These are phyloP conservation scores for Cataglyphis cursor DNA, from an alignment of 2,888 invertebrate genomes.

Conservation along the genomic window DNA sequence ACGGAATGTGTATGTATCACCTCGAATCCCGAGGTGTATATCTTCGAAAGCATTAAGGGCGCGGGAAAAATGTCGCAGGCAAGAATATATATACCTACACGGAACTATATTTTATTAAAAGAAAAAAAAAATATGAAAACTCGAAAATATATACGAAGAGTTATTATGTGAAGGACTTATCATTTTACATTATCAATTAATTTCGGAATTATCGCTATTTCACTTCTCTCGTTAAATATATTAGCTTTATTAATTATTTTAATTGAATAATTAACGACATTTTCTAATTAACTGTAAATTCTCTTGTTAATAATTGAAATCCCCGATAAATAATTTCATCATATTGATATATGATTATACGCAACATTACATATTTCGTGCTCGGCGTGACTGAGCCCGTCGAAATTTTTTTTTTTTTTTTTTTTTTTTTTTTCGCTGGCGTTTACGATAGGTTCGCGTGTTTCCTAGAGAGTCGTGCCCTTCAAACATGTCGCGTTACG, in stretches of 20 bases:
- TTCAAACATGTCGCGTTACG: conserved; percentile 70
- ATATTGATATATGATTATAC: neutral
- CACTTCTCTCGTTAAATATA: neutral
- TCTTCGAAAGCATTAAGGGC: neutral
- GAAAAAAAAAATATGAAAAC: neutral
- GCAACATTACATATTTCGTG: neutral
- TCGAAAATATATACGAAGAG: neutral
- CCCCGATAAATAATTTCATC: neutral
- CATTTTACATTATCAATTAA: neutral
- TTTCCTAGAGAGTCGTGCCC: conserved; percentile 24
- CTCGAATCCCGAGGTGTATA: conserved; percentile 13
- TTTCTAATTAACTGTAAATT: neutral
- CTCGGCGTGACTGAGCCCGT: conserved; percentile 68
- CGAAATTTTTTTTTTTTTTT: conserved; percentile 70
- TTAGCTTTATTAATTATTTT: neutral
- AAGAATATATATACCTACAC: neutral
- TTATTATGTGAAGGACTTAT: neutral
- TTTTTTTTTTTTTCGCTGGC: conserved; percentile 65
- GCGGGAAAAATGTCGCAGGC: neutral
- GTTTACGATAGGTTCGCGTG: conserved; percentile 74
- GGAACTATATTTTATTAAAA: neutral
- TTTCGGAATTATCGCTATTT: neutral
- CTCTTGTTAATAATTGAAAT: neutral
- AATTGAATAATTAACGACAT: conserved; percentile 2
- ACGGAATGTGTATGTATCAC: conserved; percentile 22